A percentile compares a stretch with the other conserved stretches of the same genome.
phyloP scores from a whole-genome alignment of 2,113 vertebrate species.

The Hydropotes inermis region DNA sequence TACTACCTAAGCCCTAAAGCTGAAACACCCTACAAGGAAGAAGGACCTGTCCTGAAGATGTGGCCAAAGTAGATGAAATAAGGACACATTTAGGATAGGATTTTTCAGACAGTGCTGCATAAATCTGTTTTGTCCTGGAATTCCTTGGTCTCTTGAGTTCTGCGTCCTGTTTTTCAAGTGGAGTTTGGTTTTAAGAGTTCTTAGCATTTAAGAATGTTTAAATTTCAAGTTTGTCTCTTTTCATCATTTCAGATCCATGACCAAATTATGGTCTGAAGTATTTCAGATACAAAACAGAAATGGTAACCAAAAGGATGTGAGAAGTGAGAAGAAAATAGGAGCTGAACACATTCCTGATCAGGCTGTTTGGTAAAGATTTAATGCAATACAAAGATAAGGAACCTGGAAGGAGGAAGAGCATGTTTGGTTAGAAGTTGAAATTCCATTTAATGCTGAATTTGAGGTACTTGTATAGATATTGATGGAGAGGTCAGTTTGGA shows the following conservation, averaged over 20 bases:
- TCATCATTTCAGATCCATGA: background rate
- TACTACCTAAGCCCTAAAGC: background rate
- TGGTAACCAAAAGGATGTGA: background rate
- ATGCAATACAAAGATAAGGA: background rate
- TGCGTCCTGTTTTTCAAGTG: background rate
- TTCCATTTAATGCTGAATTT: background rate
- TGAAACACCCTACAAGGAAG: background rate
- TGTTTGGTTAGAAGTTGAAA: constrained; percentile 31
- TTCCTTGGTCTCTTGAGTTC: background rate
- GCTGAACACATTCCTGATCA: background rate
- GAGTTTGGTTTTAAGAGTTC: background rate
- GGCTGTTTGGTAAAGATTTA: background rate
- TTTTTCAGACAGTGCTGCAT: background rate
- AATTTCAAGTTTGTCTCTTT: background rate
- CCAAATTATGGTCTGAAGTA: background rate
- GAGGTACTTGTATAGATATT: background rate
- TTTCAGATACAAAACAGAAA: background rate
- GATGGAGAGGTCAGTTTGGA: background rate
- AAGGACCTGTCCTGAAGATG: background rate
- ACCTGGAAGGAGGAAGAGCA: background rate
- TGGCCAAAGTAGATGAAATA: background rate
- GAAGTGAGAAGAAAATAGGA: background rate
- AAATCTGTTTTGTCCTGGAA: background rate
- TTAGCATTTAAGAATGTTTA: background rate
- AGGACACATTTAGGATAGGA: background rate